Base-by-base conservation (phyloP, 2,113 vertebrate species). In the Canis aureus region DNA sequence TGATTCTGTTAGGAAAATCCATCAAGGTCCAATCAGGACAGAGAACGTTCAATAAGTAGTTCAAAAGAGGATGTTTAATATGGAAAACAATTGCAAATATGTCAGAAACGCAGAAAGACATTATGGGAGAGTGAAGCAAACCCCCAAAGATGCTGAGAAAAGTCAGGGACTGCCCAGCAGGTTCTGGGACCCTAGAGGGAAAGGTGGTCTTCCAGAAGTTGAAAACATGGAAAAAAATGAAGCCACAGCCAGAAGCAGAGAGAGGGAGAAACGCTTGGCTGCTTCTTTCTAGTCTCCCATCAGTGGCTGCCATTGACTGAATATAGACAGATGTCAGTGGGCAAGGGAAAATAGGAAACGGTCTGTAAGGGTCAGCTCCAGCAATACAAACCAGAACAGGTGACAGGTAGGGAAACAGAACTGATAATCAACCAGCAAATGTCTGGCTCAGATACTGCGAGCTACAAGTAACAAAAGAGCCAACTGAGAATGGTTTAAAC, bases 1-100 rank as follows among this genome's bases (percentile, higher is more conserved):
- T 79, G 60, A 92, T 49, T 91, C 53, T 53, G 66, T 84, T 55
- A 71, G 88, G 55, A 88, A 89, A 94, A 73, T 22, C 22, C 76
- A 32, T 64, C 23, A 79, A 20, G 3, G 20, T 20, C 23, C 20
- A 86, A 19, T 35, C 7, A 57, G 55, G 62, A 86, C 53, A 66
- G 62, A 38, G 6, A 93, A 38, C 5, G 60, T 43, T 73, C 59
- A 43, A 80, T 38, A 12, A 57, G 66, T 69, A 82, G 74, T 76
- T 91, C 22, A 81, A 55, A 74, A 55, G 32, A 69, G 71, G 49
- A 35, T 12, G 22, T 69, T 78, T 78, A 83, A 38, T 64, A 29
- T 62, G 23, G 71, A 29, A 90, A 74, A 93, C 19, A 96, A 71
- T 78, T 32, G 64, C 23, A 83, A 84, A 79, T 82, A 82, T 67